Conservation (phyloP, 2,113 vertebrate genomes). For the Choloepus hoffmanni region DNA sequence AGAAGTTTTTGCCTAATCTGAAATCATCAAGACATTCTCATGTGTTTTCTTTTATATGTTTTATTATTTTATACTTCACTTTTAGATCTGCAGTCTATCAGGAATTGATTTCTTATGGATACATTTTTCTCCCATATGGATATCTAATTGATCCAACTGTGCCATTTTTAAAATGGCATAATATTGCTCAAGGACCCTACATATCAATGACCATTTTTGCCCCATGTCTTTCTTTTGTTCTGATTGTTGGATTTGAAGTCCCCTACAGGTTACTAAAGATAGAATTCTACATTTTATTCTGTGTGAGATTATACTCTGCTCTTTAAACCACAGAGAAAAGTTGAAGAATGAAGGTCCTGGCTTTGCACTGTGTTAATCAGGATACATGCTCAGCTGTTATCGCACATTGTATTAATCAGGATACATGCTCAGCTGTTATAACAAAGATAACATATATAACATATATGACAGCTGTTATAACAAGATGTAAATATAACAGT, state of each 20-base stretch:
- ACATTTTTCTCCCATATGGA: not conserved
- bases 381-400: not conserved
- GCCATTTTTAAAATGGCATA: not conserved
- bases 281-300: not conserved
- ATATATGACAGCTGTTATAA: not conserved
- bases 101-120: not conserved
- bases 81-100: not conserved
- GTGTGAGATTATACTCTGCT: not conserved
- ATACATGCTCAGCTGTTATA: too few species aligned
- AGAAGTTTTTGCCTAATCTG: not conserved
- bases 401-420: too few species aligned
- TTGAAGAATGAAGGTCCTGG: not conserved
- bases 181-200: not conserved
- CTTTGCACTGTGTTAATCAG: not conserved
- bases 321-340: not conserved
- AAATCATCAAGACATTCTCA: not conserved
- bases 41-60: not conserved
- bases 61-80: not conserved
- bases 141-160: not conserved
- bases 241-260: not conserved
- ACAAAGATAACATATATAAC: too few species aligned
- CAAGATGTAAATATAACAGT: not conserved
- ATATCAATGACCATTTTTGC: not conserved
- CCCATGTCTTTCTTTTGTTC: not conserved
- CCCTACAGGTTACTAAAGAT: not conserved